Evolutionary conservation across 2,888 invertebrate genomes (phyloP), one percentile per base, ranked within the genome.

Genomic region (Callimorpha dominula): DNA sequence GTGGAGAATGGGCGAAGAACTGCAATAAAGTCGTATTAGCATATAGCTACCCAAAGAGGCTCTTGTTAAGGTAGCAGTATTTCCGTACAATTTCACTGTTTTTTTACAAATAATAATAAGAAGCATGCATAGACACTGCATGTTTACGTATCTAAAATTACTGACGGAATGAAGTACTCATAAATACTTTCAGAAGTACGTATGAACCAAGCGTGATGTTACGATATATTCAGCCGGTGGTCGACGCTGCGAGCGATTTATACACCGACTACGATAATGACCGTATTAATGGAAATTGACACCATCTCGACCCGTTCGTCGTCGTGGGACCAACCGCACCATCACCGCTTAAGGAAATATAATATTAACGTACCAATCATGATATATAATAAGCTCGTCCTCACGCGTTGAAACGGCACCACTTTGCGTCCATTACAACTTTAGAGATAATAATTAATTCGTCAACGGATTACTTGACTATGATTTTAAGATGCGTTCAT

Each of bases 211-310:
- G 68, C 68, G 54, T 77, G 74, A 64, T 72, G 72, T 71, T 76
- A 74, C 40, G 72, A 73, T 74, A 78, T 75, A 80, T 86, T 71
- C 85, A 85, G 86, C 85, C 82, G 90, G 90, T 91, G 93, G 92
- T 91, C 92, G 90, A 77, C 78, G 85, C 89, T 87, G 81, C 88
- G 83, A 91, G 89, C 91, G 91, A 94, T 94, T 94, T 94, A 94
- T 93, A 90, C 91, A 90, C 87, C 89, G 84, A 84, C 87, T 86
- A 88, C 88, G 87, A 89, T 94, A 93, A 94, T 94, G 88, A 91
- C 86, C 91, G 81, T 89, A 93, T 94, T 93, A 94, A 93, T 94
- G 94, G 92, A 94, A 94, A 94, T 92, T 93, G 93, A 95, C 94
- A 94, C 94, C 91, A 87, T 81, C 87, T 83, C 85, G 88, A 83